A percentile compares a stretch with the other conserved stretches of the same genome.
Evolutionary conservation across 2,888 invertebrate species (phyloP).

Genomic region (Chloroclystis v-ata): DNA sequence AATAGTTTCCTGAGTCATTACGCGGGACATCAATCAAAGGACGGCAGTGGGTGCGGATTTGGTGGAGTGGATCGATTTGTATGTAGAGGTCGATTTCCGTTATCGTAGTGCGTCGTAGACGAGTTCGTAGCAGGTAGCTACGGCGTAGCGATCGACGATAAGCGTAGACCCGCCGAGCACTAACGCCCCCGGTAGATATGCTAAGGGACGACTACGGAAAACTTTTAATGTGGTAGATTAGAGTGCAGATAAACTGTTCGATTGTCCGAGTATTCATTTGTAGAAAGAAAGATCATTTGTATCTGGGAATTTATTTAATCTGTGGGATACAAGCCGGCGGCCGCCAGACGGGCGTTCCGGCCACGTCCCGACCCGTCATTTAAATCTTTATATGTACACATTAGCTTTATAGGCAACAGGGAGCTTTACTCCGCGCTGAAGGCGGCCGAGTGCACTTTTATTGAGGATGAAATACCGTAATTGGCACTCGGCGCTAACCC

Average conservation of each 20-base stretch:
- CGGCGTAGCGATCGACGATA: conserved; percentile 17
- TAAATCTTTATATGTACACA: conserved; percentile 72
- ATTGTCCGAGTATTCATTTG: too few species aligned
- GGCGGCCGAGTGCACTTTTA: conserved; percentile 73
- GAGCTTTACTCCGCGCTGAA: conserved; percentile 59
- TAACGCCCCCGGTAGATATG: background rate
- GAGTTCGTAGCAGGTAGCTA: conserved; percentile 16
- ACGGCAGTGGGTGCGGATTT: conserved; percentile 49
- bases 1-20: conserved; percentile 76
- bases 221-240: background rate
- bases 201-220: background rate
- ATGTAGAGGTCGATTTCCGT: conserved; percentile 32
- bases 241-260: background rate
- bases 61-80: conserved; percentile 41
- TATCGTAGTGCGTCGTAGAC: conserved; percentile 12
- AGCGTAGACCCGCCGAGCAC: conserved; percentile 10
- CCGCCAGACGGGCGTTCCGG: conserved; percentile 17
- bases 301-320: conserved; percentile 6
- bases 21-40: conserved; percentile 71
- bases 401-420: conserved; percentile 68
- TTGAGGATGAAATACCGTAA: conserved; percentile 73
- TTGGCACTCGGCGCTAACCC: conserved; percentile 66
- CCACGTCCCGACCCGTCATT: conserved; percentile 49
- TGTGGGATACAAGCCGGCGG: conserved; percentile 19
- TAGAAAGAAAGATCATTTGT: too few species aligned